Evolutionary conservation across 2,888 invertebrate genomes (phyloP), one percentile per base, ranked within the genome.

Genomic region (Sminthurinus aureus): DNA sequence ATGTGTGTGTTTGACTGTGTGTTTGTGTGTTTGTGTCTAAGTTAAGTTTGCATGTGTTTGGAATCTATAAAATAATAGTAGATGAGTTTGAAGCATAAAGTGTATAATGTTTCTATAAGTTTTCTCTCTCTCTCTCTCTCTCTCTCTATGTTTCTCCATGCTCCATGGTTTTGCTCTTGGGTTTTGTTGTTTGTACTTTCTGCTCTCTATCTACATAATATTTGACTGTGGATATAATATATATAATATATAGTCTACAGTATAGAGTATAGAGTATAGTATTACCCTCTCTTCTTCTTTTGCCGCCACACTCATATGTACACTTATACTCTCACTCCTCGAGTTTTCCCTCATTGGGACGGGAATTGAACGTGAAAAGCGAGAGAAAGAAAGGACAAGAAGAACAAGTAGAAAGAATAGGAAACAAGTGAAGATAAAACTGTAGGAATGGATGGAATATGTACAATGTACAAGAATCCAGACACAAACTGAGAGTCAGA

Each of bases 31-130:
- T 18, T 13, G 64, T n/a, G 67, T 67, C 22, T 22, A 67, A 67
- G 67, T 26, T 71, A 24, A 71, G 71, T 71, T 71, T 71, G 71
- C 71, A 71, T 78, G 78, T 78, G 78, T 78, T 78, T 78, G 66
- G 78, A 78, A 78, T 78, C 66, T 78, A 78, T 78, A 78, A 78
- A 78, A 78, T 78, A 78, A 78, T 78, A 66, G 78, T 78, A 50
- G 76, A 58, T 76, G 76, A 52, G 76, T 76, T 69, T 71, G 71
- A 71, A 71, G 24, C 58, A 24, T 26, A 71, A 22, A 69, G 69
- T 69, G 69, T 69, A 24, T 71, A 71, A 71, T 71, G 71, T 71
- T 71, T 71, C 71, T 71, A 52, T 75, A 75, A 51, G 64, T 26
- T 50, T 78, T n/a, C 64, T n/a, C 58, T 24, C 58, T 52, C 20